Conservation (phyloP, 2,888 invertebrate genomes). For the Acanthopleura granulata region DNA sequence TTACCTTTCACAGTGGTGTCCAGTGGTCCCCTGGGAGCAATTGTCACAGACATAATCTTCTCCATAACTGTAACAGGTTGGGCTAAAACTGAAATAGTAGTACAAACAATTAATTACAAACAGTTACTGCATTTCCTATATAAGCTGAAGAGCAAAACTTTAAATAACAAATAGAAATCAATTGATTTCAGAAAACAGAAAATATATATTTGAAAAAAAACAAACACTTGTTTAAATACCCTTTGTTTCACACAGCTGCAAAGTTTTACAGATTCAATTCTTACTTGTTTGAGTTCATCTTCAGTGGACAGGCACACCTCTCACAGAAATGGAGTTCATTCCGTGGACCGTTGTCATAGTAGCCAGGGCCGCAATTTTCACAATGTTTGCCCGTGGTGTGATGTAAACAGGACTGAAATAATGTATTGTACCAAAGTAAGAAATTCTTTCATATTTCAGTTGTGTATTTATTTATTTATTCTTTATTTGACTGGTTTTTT, state of each 20-base stretch:
- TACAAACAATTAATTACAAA: too few relatives aligned
- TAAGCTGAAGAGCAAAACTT: too few relatives aligned
- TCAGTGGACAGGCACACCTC: constrained; percentile 92
- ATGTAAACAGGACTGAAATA: constrained; percentile 79
- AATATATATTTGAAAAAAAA: too few relatives aligned
- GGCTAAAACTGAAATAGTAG: constrained; percentile 79
- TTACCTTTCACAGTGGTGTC: constrained; percentile 74
- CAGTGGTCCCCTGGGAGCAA: constrained; percentile 82
- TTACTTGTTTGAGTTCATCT: constrained; percentile 73
- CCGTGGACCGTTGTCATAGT: constrained; percentile 87
- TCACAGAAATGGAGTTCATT: constrained; percentile 79
- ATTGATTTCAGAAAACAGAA: too few relatives aligned
- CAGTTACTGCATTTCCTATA: too few relatives aligned
- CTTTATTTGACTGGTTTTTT: too few relatives aligned
- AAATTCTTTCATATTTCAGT: too few relatives aligned
- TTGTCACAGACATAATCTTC: constrained; percentile 76
- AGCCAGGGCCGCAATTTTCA: constrained; percentile 89
- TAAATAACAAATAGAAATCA: too few relatives aligned
- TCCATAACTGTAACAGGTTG: constrained; percentile 75
- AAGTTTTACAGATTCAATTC: constrained; percentile 15
- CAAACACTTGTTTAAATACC: too few relatives aligned
- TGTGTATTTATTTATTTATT: too few relatives aligned
- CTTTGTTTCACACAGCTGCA: too few relatives aligned
- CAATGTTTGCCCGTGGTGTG: constrained; percentile 81
- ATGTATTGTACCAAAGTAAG: too few relatives aligned